Evolutionary conservation across 2,888 invertebrate species (phyloP), one percentile per base, ranked within the genome.

Genomic region (Dolichopus griseipennis): DNA sequence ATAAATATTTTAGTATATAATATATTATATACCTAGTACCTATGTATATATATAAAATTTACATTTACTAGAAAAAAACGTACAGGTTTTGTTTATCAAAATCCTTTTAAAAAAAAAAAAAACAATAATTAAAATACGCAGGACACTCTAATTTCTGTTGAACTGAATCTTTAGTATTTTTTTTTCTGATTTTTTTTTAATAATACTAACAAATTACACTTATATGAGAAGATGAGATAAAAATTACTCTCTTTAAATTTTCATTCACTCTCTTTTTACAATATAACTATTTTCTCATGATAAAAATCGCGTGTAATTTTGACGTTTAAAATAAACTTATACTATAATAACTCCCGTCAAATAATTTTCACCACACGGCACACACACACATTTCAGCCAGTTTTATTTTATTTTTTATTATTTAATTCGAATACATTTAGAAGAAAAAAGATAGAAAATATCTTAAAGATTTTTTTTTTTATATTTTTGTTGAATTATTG

Each of bases 221-320:
- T 5, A 27, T n/a, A n/a, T n/a, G n/a, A 27, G 27, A 27, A 27
- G 8, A 37, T 37, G 10, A 37, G n/a, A 52, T 12, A 41, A 52
- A 52, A 52, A 52, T 52, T 3, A 12, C n/a, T 52, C 52, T 18
- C 18, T 18, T n/a, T 52, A 1, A 10, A 52, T 52, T 52, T 18
- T 52, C 1, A 3, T n/a, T 52, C 18, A 18, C 18, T 52, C 18
- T 52, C 18, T 52, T 12, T 43, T 52, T 52, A 12, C 52, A 3
- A 15, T 6, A 52, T 3, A 34, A 34, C 9, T 9, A 37, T 6
- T 12, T 52, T 15, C 52, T 52, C 52, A 52, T 18, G 9, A 41
- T 41, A 12, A 41, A 41, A 52, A n/a, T 52, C 52, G 41, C 41
- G 52, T 52, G 52, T 52, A 52, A 52, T 52, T 52, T 52, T 52